Evolutionary conservation across 2,113 vertebrate species (phyloP), one percentile per base, ranked within the genome.

Genomic region (Agapornis roseicollis): DNA sequence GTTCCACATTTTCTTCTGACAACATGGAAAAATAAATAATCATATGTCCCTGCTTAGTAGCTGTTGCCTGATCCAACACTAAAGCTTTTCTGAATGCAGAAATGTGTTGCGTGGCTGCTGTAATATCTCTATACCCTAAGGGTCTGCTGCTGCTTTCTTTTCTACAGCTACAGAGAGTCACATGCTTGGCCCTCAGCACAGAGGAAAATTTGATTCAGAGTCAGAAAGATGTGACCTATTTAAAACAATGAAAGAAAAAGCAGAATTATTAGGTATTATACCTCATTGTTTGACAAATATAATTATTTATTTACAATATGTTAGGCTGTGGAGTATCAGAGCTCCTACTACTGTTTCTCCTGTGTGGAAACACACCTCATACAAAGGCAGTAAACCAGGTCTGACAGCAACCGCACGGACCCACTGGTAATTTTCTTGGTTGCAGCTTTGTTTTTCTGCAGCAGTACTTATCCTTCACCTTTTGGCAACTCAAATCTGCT

Each of bases 111-210:
- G 76, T 97, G 94, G 92, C 92, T 96, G 80, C 81, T 93, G 90
- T 76, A 94, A 94, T 82, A 80, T 77, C 80, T 84, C 69, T 53
- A n/a, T 69, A 87, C 88, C 94, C 95, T 80, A 88, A 86, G 93
- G 93, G 85, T 92, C 91, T 95, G 81, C 94, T 96, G 89, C 82
- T 85, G 73, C 31, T 86, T 94, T 93, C 56, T 92, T 66, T 94
- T 95, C 74, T 78, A 49, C 46, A 90, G 88, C 53, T 23, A 63
- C 2, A 33, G 69, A 80, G 33, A 86, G 74, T 96, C 94, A 96
- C 89, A 95, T 91, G 87, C 71, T 94, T 94, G 88, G 84, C 66
- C 65, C 37, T 88, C 39, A 65, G 49, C 72, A 81, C 49, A 72
- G 74, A 85, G 82, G 79, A 94, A 90, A 89, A 93, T 79, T 73